These are phyloP conservation scores for Xenus cinereus DNA, from an alignment of 2,113 vertebrate genomes.

Conservation along the genomic window DNA sequence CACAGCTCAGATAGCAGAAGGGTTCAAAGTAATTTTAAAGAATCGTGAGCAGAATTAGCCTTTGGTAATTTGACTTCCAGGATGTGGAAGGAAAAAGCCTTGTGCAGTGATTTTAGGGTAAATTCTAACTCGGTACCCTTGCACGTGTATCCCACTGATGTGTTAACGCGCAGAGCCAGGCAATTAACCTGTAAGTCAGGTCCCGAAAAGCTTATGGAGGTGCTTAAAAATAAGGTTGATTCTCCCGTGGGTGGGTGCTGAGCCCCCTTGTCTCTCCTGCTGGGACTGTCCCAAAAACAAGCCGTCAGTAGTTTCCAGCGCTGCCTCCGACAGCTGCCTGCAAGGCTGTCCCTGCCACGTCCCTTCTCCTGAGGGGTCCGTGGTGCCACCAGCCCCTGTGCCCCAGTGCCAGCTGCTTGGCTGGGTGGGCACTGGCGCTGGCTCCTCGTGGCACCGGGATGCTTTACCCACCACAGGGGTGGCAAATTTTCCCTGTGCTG, in stretches of 20 bases:
- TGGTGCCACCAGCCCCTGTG: background rate
- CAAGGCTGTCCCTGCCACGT: accelerated
- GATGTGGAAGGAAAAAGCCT: background rate
- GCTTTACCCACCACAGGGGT: background rate
- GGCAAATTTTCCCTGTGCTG: background rate
- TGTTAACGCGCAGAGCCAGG: background rate
- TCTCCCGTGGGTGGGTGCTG: accelerated
- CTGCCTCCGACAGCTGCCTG: background rate
- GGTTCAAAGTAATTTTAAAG: constrained; percentile 25
- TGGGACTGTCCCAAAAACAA: background rate
- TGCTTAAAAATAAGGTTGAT: background rate
- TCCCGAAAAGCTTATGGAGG: background rate
- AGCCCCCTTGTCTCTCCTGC: background rate
- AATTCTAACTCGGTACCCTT: background rate
- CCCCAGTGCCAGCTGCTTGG: accelerated
- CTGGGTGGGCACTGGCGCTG: background rate
- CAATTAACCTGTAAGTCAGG: background rate
- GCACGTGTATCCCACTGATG: accelerated
- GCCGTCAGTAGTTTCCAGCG: background rate
- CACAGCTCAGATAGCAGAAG: background rate
- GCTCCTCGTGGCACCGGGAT: background rate
- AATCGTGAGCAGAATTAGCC: background rate
- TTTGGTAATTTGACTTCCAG: constrained; percentile 14
- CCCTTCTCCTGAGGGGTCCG: background rate
- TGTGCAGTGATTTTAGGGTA: background rate